phyloP scores from a whole-genome alignment of 64 coral and sea anemone species.

The Pachyseris speciosa region DNA sequence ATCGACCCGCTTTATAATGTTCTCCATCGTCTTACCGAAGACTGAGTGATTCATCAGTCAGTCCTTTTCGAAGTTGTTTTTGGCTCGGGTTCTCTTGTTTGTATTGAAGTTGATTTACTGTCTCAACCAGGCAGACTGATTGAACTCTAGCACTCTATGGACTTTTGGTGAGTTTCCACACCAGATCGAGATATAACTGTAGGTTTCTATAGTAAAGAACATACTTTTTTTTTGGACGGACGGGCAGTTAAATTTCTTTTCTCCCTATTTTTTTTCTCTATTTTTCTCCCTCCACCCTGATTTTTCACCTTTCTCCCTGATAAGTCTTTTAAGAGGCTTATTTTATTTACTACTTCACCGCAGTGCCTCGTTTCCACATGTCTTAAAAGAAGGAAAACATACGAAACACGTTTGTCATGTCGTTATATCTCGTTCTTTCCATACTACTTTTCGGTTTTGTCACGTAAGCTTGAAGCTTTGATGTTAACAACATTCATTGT shows the following conservation, averaged over 20 bases:
- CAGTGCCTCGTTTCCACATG: constrained; percentile 6
- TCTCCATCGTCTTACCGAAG: too few relatives aligned
- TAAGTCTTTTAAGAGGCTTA: constrained; percentile 36
- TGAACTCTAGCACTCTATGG: too few relatives aligned
- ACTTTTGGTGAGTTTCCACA: too few relatives aligned
- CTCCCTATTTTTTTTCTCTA: background rate
- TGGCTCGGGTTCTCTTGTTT: too few relatives aligned
- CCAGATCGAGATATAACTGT: too few relatives aligned
- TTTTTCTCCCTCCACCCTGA: constrained; percentile 30
- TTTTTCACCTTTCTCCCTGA: constrained; percentile 39
- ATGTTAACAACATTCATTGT: constrained; percentile 12
- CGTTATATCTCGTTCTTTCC: background rate
- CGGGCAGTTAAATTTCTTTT: background rate
- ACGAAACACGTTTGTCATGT: background rate
- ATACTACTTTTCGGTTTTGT: constrained; percentile 28
- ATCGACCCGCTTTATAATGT: too few relatives aligned
- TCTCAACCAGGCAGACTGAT: too few relatives aligned
- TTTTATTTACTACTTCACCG: constrained; percentile 35
- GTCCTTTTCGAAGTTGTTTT: too few relatives aligned
- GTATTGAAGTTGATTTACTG: too few relatives aligned
- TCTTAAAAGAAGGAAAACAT: background rate
- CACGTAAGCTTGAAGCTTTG: constrained; percentile 14
- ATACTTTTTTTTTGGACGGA: too few relatives aligned
- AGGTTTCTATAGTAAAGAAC: too few relatives aligned
- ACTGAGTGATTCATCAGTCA: too few relatives aligned